These are phyloP conservation scores for Scyliorhinus canicula DNA, from an alignment of 2,797 vertebrate genomes.

Conservation along the genomic window DNA sequence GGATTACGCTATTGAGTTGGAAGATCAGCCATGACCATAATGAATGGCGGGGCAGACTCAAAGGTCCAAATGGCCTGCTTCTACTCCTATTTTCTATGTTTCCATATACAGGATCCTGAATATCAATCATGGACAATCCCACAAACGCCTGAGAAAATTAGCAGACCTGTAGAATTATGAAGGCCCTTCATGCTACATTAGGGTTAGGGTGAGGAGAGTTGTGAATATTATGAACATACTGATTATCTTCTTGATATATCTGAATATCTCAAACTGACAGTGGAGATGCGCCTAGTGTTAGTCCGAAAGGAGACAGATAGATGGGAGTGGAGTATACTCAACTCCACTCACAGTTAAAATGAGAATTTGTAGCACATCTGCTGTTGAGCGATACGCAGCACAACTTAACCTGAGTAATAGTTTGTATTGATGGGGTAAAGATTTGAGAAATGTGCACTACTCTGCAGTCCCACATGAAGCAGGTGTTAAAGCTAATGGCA, in stretches of 20 bases:
- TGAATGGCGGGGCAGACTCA: too few relatives aligned
- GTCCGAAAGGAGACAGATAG: neutral
- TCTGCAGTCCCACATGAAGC: neutral
- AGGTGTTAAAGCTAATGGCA: neutral
- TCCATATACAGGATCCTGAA: neutral
- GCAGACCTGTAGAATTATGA: neutral
- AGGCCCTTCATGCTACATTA: neutral
- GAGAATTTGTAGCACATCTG: neutral
- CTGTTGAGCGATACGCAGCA: neutral
- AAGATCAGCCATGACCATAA: too few relatives aligned
- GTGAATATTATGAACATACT: neutral
- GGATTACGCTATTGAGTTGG: too few relatives aligned
- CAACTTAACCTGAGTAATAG: neutral
- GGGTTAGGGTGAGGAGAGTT: too few relatives aligned
- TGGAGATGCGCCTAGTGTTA: neutral
- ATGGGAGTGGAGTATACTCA: neutral
- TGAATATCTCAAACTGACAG: neutral
- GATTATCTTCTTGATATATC: neutral
- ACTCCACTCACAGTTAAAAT: neutral
- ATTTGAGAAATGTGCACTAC: neutral
- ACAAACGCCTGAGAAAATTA: neutral
- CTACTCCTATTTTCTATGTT: too few relatives aligned
- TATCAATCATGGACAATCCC: neutral
- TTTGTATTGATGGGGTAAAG: neutral
- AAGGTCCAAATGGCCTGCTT: too few relatives aligned